Evolutionary conservation across 2,113 vertebrate species (phyloP).

Genomic region (Ochotona princeps): DNA sequence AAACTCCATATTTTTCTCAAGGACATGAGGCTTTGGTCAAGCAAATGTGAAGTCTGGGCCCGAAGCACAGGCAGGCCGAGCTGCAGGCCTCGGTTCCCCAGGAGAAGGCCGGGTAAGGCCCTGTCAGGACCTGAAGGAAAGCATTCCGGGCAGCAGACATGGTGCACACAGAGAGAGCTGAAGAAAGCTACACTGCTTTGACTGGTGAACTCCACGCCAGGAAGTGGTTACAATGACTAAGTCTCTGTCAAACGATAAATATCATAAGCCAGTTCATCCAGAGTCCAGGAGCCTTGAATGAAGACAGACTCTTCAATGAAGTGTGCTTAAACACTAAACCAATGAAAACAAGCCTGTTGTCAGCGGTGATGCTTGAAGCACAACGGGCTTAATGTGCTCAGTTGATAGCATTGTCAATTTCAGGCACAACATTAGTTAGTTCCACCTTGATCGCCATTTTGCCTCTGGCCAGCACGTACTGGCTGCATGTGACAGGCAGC

Average conservation of each 20-base stretch:
- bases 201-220: neutral
- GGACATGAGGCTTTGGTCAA: neutral
- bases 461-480: no score
- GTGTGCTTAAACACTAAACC: neutral
- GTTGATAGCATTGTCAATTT: neutral
- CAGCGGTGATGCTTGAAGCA: neutral
- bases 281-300: neutral
- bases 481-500: neutral
- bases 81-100: neutral
- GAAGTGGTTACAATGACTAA: neutral
- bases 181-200: neutral
- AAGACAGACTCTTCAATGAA: neutral
- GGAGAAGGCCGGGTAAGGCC: neutral
- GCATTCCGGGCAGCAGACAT: neutral
- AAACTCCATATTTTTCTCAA: neutral
- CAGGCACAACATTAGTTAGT: neutral
- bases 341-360: neutral
- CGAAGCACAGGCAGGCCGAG: neutral
- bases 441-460: neutral
- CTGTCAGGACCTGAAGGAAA: neutral
- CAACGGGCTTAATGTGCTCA: neutral
- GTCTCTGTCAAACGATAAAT: neutral
- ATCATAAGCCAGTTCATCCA: neutral
- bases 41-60: neutral
- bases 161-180: neutral